phyloP scores from a whole-genome alignment of 2,888 invertebrate genomes.

The Harpagoxenus sublaevis region DNA sequence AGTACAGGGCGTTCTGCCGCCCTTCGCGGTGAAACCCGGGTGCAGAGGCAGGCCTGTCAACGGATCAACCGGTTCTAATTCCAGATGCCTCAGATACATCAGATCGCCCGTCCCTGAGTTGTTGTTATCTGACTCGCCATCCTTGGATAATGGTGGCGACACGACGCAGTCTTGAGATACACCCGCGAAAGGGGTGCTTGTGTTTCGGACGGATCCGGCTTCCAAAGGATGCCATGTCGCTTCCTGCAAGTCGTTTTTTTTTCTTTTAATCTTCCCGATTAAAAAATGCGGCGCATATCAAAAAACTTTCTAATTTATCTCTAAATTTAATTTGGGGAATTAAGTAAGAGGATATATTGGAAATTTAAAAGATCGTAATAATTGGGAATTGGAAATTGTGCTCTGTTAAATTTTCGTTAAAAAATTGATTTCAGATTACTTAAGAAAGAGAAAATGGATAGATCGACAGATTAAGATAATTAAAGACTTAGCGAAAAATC shows the following conservation, averaged over 20 bases:
- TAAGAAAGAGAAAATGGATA: neutral
- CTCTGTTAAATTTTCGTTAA: neutral
- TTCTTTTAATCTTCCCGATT: neutral
- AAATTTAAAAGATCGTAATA: neutral
- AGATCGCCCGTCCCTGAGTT: conserved; percentile 84
- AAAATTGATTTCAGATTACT: neutral
- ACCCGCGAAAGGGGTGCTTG: conserved; percentile 85
- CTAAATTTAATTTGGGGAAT: neutral
- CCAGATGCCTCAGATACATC: conserved; percentile 90
- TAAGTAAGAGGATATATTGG: neutral
- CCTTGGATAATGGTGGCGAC: conserved; percentile 82
- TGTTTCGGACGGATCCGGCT: conserved; percentile 84
- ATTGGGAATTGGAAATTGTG: neutral
- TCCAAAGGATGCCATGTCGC: conserved; percentile 86
- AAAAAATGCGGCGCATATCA: neutral
- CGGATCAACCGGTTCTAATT: conserved; percentile 92
- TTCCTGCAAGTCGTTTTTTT: conserved; percentile 78
- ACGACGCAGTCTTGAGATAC: conserved; percentile 83
- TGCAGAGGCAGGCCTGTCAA: conserved; percentile 87
- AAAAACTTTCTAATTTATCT: neutral
- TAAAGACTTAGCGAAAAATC: neutral
- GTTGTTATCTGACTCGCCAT: conserved; percentile 84
- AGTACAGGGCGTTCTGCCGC: conserved; percentile 94
- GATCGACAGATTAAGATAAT: neutral
- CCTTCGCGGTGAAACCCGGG: conserved; percentile 87